These are phyloP conservation scores for Enteromius thamalakanensis DNA, from an alignment of 2,797 vertebrate species.

Conservation along the genomic window DNA sequence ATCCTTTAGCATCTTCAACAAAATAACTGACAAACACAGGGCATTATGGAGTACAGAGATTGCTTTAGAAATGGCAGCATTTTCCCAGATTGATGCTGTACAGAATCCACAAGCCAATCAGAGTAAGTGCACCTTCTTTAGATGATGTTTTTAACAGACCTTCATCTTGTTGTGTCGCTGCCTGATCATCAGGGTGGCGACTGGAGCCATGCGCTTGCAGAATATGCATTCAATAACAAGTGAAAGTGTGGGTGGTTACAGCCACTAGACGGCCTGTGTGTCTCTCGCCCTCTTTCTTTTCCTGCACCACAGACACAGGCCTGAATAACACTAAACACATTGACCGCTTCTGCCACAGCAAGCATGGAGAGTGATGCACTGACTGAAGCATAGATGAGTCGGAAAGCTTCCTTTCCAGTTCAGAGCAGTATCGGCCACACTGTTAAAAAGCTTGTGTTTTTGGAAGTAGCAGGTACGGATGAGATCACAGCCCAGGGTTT, in stretches of 20 bases:
- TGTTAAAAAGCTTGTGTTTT: constrained; percentile 38
- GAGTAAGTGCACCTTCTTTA: constrained; percentile 22
- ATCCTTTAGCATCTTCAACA: not conserved
- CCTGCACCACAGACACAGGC: constrained; percentile 13
- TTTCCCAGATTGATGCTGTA: constrained; percentile 9
- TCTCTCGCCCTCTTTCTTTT: constrained; percentile 5
- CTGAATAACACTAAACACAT: constrained; percentile 63
- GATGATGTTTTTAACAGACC: constrained; percentile 8
- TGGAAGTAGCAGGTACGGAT: constrained; percentile 65
- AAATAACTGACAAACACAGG: not conserved
- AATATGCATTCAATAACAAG: constrained; percentile 28
- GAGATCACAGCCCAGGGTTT: constrained; percentile 56
- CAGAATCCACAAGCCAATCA: constrained; percentile 17
- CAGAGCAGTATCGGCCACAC: constrained; percentile 4
- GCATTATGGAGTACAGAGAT: not conserved
- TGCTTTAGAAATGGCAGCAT: constrained; percentile 22
- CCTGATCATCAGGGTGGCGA: constrained; percentile 16
- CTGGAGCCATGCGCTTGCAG: not conserved
- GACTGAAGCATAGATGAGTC: constrained; percentile 72
- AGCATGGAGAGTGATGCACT: constrained; percentile 70
- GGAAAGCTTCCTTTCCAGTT: constrained; percentile 51
- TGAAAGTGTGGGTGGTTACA: constrained; percentile 36
- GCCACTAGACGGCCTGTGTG: not conserved
- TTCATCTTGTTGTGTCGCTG: constrained; percentile 17
- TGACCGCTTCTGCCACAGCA: constrained; percentile 71